A percentile compares a stretch with the other conserved stretches of the same genome.
These are phyloP conservation scores for Lampris incognitus DNA, from an alignment of 2,113 vertebrate genomes.

Conservation along the genomic window DNA sequence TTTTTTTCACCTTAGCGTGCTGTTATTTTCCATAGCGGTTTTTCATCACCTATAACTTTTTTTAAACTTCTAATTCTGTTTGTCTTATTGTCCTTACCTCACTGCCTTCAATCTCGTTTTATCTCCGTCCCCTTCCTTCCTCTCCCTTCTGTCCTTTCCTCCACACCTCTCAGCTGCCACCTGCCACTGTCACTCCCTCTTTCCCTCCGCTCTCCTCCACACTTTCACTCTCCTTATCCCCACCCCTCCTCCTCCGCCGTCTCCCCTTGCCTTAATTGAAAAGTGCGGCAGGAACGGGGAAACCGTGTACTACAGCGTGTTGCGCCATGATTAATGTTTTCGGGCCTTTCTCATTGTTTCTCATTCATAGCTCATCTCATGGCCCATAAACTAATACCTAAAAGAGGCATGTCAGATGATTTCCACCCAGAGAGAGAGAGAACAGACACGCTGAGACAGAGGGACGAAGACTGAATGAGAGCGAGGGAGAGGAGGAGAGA, in stretches of 20 bases:
- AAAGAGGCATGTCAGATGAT: slow-evolving; percentile 90
- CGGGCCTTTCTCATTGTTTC: slow-evolving; percentile 82
- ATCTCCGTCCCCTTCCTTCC: not conserved
- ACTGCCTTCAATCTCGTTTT: slow-evolving; percentile 12
- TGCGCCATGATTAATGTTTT: slow-evolving; percentile 81
- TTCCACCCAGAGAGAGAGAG: slow-evolving; percentile 76
- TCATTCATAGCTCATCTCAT: slow-evolving; percentile 96
- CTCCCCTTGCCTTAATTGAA: slow-evolving; percentile 67
- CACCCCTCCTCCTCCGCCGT: slow-evolving; percentile 41
- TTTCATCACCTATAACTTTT: no score
- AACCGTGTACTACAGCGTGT: slow-evolving; percentile 78
- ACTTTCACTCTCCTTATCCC: slow-evolving; percentile 20
- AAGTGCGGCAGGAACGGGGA: slow-evolving; percentile 69
- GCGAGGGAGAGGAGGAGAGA: not conserved
- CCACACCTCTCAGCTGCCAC: slow-evolving; percentile 1
- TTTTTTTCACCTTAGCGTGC: no score
- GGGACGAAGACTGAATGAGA: not conserved
- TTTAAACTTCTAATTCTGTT: not conserved
- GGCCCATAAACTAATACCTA: slow-evolving; percentile 97
- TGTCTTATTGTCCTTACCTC: not conserved
- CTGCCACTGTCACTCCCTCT: slow-evolving; percentile 10
- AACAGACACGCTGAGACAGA: slow-evolving; percentile 31
- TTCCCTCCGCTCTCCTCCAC: not conserved
- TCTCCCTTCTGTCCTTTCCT: slow-evolving; percentile 27
- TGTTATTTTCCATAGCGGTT: no score